Conservation (phyloP, 2,888 invertebrate genomes). For the Carabus problematicus region DNA sequence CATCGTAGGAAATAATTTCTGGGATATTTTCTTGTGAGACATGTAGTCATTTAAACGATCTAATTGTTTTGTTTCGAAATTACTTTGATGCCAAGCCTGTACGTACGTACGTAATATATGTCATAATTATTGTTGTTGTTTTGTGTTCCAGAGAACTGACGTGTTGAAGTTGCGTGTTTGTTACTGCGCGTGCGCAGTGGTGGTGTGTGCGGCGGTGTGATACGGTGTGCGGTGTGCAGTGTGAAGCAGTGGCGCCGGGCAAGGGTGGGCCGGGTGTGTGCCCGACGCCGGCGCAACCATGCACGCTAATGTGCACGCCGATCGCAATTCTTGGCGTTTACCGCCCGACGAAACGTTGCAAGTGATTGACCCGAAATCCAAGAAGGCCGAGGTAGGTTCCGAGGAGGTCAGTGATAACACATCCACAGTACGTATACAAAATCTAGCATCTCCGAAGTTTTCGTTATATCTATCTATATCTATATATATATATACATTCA, state of each 20-base stretch:
- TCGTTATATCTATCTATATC: not conserved
- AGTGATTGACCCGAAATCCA: constrained; percentile 87
- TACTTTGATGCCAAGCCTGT: too few species aligned
- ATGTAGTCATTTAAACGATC: too few species aligned
- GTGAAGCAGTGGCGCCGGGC: constrained; percentile 48
- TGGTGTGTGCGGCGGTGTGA: too few species aligned
- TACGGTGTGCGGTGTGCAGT: not conserved
- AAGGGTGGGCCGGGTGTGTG: constrained; percentile 55
- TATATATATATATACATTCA: too few species aligned
- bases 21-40: too few species aligned
- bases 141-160: too few species aligned
- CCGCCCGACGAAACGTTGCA: constrained; percentile 92
- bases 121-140: too few species aligned
- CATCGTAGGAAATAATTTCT: too few species aligned
- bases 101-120: too few species aligned
- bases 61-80: too few species aligned
- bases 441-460: not conserved
- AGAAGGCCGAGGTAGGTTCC: constrained; percentile 69
- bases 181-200: too few species aligned
- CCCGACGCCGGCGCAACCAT: constrained; percentile 74
- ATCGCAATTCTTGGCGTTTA: constrained; percentile 90
- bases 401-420: constrained; percentile 37
- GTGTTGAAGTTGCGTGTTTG: too few species aligned
- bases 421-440: constrained; percentile 36
- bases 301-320: constrained; percentile 89